Evolutionary conservation across 2,797 vertebrate genomes (phyloP).

Genomic region (Oreonectes daqikongensis): DNA sequence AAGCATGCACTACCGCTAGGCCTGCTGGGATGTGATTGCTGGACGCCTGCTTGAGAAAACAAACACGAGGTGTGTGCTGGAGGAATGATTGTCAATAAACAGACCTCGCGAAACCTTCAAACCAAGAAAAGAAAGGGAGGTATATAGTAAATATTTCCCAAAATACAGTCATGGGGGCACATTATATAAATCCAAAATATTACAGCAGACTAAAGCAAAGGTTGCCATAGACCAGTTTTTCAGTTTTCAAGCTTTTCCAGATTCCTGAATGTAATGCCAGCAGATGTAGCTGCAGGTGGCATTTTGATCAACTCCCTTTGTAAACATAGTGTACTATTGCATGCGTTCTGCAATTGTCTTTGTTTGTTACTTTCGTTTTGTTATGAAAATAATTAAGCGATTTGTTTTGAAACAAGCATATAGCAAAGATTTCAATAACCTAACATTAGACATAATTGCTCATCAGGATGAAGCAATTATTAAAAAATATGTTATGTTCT

Average conservation of each 20-base stretch:
- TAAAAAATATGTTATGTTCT: neutral
- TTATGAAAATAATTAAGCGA: no score
- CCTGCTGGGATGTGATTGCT: constrained; percentile 32
- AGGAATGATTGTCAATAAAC: constrained; percentile 31
- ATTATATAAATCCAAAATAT: no score
- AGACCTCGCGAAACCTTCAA: neutral
- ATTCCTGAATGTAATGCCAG: neutral
- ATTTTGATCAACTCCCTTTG: neutral
- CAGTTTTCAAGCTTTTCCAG: neutral
- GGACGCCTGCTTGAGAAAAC: constrained; percentile 16
- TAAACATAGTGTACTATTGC: neutral
- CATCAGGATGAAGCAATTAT: neutral
- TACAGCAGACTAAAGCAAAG: neutral
- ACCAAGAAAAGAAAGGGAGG: neutral
- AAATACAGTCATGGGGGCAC: no score
- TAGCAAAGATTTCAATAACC: neutral
- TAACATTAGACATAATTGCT: neutral
- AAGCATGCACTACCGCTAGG: neutral
- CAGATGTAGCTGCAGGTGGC: neutral
- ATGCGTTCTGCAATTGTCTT: neutral
- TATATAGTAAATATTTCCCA: no score
- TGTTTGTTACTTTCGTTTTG: neutral
- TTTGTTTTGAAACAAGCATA: neutral
- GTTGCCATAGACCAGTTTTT: neutral
- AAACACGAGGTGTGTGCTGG: neutral